These are phyloP conservation scores for Caenorhabditis latens DNA, from an alignment of 1,140 invertebrate genomes.

Conservation along the genomic window DNA sequence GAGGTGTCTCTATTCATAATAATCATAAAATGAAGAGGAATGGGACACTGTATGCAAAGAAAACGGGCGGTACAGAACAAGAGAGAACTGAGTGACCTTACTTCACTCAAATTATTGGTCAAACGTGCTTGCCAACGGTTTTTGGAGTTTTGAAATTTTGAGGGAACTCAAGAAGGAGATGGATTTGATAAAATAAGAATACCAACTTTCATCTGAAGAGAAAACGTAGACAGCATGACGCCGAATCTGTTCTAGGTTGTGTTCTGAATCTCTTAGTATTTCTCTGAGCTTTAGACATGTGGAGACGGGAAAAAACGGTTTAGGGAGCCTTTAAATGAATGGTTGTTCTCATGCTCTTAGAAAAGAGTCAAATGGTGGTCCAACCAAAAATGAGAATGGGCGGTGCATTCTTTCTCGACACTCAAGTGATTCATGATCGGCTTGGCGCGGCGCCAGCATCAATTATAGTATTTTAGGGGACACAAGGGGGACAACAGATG, in stretches of 20 bases:
- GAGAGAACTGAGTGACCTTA: slow-evolving; percentile 1
- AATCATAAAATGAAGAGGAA: not conserved
- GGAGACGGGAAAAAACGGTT: no score
- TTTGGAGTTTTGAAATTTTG: not conserved
- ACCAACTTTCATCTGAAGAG: no score
- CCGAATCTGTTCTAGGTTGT: no score
- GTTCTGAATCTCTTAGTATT: no score
- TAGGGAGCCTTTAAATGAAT: no score
- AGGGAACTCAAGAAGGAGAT: not conserved
- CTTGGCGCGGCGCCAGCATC: not conserved
- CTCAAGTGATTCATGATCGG: slow-evolving; percentile 40
- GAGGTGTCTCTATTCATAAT: slow-evolving; percentile 49
- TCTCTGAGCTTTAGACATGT: no score
- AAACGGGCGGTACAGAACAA: slow-evolving; percentile 34
- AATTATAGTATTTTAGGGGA: slow-evolving; percentile 33
- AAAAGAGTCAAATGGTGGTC: not conserved
- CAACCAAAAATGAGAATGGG: not conserved
- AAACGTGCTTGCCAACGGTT: not conserved
- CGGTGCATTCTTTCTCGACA: not conserved
- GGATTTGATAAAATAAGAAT: no score
- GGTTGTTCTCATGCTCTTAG: no score
- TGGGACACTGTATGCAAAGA: not conserved
- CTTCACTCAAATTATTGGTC: not conserved
- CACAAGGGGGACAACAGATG: slow-evolving; percentile 30
- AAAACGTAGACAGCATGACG: no score